Base-by-base conservation (phyloP, 1,140 invertebrate species). In the Zaprionus taronus region DNA sequence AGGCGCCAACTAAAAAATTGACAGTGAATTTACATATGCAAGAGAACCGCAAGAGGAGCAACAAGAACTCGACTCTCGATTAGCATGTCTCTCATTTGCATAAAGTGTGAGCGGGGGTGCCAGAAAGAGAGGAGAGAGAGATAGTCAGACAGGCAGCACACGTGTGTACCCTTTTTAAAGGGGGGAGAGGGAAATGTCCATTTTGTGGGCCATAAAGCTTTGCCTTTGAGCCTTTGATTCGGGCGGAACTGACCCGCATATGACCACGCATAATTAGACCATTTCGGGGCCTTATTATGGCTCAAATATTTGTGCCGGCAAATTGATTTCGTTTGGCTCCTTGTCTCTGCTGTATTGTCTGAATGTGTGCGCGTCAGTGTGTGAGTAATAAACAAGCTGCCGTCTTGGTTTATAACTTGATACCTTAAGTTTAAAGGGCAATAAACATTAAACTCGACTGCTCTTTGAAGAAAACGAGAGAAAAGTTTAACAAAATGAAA, bases 151-250 rank as follows among this genome's bases (percentile, higher is more conserved):
- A 60, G 41, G 66, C 14, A 65, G 31, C 64, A 49, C 66, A 78
- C 80, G 79, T 77, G 83, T 78, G 73, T 58, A 70, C 41, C 41
- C 63, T 51, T 72, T 72, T 78, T 69, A 41, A 57, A 15, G 44
- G 17, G 60, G 22, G n/a, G 1, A 12, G 34, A 12, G 12, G 34
- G 36, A 38, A 12, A 38, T 68, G 9, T 11, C 2, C 49, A 60
- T 20, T 49, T 55, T 68, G 68, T 61, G 64, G 17, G 12, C 70
- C 77, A 68, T 63, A 53, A 63, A 38, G 60, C 64, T 79, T 79
- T 79, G 61, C 76, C 86, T 86, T 77, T 74, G 77, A 79, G 61
- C 76, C 86, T 86, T 77, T 74, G 78, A 82, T 68, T 81, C 22
- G 64, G 72, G 15, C 62, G 7, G 5, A 77, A 71, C 57, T 77